phyloP scores from a whole-genome alignment of 2,888 invertebrate genomes.

The Mylabris sibirica region DNA sequence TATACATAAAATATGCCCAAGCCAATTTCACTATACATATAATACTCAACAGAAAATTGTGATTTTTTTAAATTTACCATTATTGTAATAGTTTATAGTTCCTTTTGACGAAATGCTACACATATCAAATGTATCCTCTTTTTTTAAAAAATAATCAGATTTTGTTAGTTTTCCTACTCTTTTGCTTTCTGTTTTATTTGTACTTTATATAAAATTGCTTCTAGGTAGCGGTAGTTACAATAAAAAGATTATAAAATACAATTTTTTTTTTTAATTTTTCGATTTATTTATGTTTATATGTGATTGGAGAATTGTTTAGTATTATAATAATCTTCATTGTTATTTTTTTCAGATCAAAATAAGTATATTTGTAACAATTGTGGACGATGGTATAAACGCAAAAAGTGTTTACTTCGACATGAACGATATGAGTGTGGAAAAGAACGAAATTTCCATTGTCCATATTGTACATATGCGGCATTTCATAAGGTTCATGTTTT shows the following conservation, averaged over 20 bases:
- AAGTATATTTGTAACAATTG: slow-evolving; percentile 70
- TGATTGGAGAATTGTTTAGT: not conserved
- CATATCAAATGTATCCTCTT: slow-evolving; percentile 38
- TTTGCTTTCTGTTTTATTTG: slow-evolving; percentile 39
- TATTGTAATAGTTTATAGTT: slow-evolving; percentile 44
- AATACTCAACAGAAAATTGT: slow-evolving; percentile 58
- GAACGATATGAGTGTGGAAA: slow-evolving; percentile 75
- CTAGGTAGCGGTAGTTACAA: slow-evolving; percentile 54
- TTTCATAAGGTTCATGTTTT: slow-evolving; percentile 68
- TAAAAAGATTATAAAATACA: slow-evolving; percentile 43
- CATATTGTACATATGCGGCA: slow-evolving; percentile 68
- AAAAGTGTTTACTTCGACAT: slow-evolving; percentile 74
- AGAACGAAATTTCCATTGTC: slow-evolving; percentile 69
- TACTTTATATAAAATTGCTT: slow-evolving; percentile 45
- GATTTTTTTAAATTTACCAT: slow-evolving; percentile 49
- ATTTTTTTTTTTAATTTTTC: slow-evolving; percentile 16
- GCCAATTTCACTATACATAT: slow-evolving; percentile 46
- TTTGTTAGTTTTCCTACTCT: slow-evolving; percentile 27
- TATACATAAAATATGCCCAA: slow-evolving; percentile 43
- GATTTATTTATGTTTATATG: not conserved
- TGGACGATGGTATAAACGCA: slow-evolving; percentile 77
- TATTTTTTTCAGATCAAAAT: slow-evolving; percentile 12
- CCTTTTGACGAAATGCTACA: slow-evolving; percentile 33
- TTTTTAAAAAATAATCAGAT: slow-evolving; percentile 12
- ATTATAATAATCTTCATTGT: not conserved